A percentile compares a stretch with the other conserved stretches of the same genome.
Conservation (phyloP, 2,797 vertebrate species). For the Basileuterus tristriatus region DNA sequence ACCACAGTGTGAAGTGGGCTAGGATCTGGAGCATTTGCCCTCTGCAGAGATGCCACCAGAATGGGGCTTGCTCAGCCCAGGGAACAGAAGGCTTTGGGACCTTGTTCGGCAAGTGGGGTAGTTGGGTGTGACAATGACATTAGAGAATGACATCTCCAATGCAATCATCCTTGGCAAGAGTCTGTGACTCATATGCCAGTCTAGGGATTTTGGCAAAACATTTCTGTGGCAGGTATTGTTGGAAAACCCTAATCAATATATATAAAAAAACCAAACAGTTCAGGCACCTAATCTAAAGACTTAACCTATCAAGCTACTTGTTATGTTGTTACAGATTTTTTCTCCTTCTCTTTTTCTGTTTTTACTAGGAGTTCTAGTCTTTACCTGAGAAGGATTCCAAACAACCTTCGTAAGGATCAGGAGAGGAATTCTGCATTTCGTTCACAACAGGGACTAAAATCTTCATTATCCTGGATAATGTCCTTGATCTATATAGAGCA, state of each 20-base stretch:
- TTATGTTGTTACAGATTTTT: background rate
- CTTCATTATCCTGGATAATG: background rate
- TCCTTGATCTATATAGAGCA: background rate
- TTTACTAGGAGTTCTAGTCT: background rate
- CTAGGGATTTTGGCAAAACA: background rate
- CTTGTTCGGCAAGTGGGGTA: background rate
- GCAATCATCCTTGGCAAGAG: accelerated
- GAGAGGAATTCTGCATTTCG: background rate
- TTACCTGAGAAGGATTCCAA: background rate
- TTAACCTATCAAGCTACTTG: background rate
- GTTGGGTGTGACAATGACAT: background rate
- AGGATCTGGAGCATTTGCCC: background rate
- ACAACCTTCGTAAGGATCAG: background rate
- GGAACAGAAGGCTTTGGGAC: background rate
- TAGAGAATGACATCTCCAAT: background rate
- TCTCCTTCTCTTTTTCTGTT: background rate
- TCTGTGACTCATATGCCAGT: background rate
- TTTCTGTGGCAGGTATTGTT: background rate
- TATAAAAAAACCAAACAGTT: background rate
- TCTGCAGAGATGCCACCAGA: background rate
- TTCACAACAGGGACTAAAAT: background rate
- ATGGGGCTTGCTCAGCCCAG: background rate
- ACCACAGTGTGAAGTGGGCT: background rate
- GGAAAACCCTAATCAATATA: background rate
- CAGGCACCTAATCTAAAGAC: background rate